phyloP scores from a whole-genome alignment of 2,888 invertebrate genomes.

The Andrena marginata region DNA sequence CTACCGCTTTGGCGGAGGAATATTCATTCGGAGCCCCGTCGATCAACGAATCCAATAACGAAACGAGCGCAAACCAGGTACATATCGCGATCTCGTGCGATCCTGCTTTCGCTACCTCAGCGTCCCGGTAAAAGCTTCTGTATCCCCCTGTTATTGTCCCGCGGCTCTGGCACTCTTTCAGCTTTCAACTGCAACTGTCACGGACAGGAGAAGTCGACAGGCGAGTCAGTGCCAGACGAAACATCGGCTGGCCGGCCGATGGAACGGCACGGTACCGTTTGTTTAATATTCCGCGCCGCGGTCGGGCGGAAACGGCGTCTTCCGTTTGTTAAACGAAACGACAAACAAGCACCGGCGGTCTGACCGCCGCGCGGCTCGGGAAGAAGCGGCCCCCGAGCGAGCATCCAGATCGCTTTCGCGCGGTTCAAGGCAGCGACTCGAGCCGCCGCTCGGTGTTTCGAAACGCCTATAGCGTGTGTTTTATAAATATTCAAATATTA shows the following conservation, averaged over 20 bases:
- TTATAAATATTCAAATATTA: background rate
- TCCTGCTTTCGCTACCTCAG: background rate
- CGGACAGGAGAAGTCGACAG: conserved; percentile 19
- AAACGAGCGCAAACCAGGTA: background rate
- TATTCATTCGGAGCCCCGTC: too few species aligned
- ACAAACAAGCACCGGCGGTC: background rate
- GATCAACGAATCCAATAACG: background rate
- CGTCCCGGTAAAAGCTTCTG: background rate
- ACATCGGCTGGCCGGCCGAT: background rate
- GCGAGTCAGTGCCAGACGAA: conserved; percentile 24
- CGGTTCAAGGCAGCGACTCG: too few species aligned
- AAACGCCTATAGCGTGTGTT: background rate
- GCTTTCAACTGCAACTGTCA: conserved; percentile 19
- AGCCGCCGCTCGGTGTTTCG: background rate
- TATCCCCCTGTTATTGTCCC: conserved; percentile 13
- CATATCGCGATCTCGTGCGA: background rate
- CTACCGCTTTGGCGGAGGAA: too few species aligned
- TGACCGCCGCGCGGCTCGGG: background rate
- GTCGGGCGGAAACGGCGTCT: conserved; percentile 41
- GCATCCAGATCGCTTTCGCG: too few species aligned
- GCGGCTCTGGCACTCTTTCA: conserved; percentile 33
- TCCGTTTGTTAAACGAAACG: conserved; percentile 47
- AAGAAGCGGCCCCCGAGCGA: background rate
- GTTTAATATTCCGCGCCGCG: conserved; percentile 45
- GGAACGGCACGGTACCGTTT: conserved; percentile 37